Conservation (phyloP, 2,797 vertebrate genomes). For the Enteromius treurensis region DNA sequence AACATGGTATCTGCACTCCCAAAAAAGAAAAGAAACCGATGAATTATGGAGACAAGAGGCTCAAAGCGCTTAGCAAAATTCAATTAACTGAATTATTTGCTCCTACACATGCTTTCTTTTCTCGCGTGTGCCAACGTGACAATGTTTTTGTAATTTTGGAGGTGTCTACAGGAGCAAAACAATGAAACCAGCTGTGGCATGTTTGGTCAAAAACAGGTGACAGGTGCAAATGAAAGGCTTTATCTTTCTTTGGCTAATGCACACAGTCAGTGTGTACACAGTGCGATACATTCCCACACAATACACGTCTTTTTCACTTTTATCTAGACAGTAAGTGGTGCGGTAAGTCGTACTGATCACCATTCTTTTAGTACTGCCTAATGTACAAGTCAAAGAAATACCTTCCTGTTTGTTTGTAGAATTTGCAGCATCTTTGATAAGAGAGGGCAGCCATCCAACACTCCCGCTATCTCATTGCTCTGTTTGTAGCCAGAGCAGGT, state of each 20-base stretch:
- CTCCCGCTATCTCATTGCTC: constrained; percentile 51
- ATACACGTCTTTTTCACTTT: background rate
- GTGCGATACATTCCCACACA: constrained; percentile 30
- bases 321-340: background rate
- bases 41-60: background rate
- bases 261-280: constrained; percentile 31
- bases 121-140: background rate
- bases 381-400: background rate
- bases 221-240: constrained; percentile 50
- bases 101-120: background rate
- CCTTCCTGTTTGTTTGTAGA: constrained; percentile 34
- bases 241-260: constrained; percentile 44
- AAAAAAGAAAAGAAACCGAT: background rate
- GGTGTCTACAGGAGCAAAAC: background rate
- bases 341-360: background rate
- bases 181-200: background rate
- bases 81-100: background rate
- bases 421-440: constrained; percentile 40
- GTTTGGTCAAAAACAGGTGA: constrained; percentile 50
- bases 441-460: constrained; percentile 19
- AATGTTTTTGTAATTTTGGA: background rate
- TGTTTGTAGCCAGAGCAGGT: constrained; percentile 28
- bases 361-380: background rate
- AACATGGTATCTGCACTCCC: background rate
- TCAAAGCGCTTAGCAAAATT: background rate